Percentiles rank a stretch among this genome's conserved stretches.
Conservation (phyloP, 2,113 vertebrate species). For the Sialia sialis region DNA sequence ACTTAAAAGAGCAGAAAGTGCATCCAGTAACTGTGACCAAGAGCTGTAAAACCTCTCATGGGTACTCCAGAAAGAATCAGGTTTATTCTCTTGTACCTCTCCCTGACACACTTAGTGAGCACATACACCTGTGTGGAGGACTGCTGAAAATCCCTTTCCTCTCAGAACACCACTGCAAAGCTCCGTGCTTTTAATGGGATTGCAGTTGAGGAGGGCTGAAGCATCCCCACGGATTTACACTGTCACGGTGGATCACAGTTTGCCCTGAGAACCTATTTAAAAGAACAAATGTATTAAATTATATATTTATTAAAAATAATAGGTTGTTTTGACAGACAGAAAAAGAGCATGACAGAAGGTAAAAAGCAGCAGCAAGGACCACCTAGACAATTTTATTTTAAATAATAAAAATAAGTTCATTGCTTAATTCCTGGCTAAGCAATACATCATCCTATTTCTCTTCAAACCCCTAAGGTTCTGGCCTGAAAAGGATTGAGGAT, state of each 20-base stretch:
- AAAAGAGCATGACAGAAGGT: background rate
- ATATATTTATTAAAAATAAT: background rate
- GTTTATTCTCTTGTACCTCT: background rate
- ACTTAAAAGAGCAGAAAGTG: background rate
- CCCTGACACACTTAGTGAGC: background rate
- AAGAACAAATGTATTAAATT: background rate
- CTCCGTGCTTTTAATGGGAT: background rate
- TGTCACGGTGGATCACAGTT: background rate
- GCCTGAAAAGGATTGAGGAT: background rate
- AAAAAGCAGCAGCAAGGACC: background rate
- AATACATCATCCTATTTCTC: background rate
- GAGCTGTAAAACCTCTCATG: background rate
- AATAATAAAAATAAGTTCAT: background rate
- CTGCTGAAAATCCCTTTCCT: background rate
- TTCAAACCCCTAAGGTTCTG: background rate
- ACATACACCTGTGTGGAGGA: background rate
- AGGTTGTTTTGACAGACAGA: background rate
- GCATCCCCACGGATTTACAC: background rate
- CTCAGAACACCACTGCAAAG: background rate
- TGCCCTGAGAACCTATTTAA: background rate
- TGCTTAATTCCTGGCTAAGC: background rate
- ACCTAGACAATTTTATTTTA: background rate
- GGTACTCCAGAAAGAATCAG: background rate
- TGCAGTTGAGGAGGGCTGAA: background rate
- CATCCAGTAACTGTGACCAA: background rate